Base-by-base conservation (phyloP, 2,888 invertebrate species). In the Unio pictorum region DNA sequence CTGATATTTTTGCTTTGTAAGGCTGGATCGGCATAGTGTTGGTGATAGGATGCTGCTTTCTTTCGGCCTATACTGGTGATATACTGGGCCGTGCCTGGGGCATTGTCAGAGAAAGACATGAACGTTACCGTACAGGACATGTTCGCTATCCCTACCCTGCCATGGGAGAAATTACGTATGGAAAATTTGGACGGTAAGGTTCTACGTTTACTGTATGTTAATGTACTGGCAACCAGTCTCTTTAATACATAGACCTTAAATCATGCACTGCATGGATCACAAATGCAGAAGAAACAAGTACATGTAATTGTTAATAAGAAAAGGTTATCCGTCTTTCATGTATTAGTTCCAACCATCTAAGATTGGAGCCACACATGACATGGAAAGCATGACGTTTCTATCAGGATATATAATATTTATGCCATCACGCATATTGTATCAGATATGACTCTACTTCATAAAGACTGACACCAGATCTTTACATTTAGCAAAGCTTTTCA, bases 111-210 rank as follows among this genome's bases (percentile, higher is more conserved):
- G 91, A 93, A 66, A 90, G 94, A 0, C 93, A 92, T 84, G 92
- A 93, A 0, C 92, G 93, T 79, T 92, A 87, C 68, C 71, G 81
- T 54, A 71, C 66, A 55, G 65, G 81, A 91, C 88, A 90, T 63
- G 92, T 92, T 74, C 94, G 96, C 76, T 94, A 94, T 87, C 96
- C 96, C 0, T 95, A 96, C 86, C 94, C 95, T 0, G 95, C 96
- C 0, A 93, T 96, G 28, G 95, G 95, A 0, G 94, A 95, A 86
- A 90, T 95, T 61, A 94, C 95, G 0, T 94, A 93, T 81, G 96
- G 96, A 8, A 83, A 76, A 69, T 72, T 75, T 71, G 88, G 88
- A 61, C 82, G 84, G 87, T 87, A 78, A 67, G 76, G 59, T 18
- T 20, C 23, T 18, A 18, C 5, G 28, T 17, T n/a, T 45, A 34